Base-by-base conservation (phyloP, 2,888 invertebrate species). In the Beris morrisii region DNA sequence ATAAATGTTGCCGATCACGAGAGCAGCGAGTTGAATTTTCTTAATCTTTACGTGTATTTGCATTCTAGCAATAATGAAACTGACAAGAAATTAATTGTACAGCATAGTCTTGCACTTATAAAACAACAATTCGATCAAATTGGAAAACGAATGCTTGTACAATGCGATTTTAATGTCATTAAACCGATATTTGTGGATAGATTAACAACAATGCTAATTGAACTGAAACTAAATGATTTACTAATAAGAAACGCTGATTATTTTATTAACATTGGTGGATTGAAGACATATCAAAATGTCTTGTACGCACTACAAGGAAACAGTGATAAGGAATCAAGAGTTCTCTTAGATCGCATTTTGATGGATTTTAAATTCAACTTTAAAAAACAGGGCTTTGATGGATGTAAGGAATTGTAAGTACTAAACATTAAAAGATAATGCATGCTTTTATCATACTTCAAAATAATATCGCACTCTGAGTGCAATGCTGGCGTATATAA, bases 111-210 rank as follows among this genome's bases (percentile, higher is more conserved):
- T 2, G 9, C 45, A 12, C 13, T 58, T 5, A 31, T 58, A 3
- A n/a, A 31, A 31, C 30, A 45, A n/a, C 30, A 58, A 6, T 58
- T 58, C 28, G 44, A 58, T 15, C 5, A 4, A 13, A 45, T 58
- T 30, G 46, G 58, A 4, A 58, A 30, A 45, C 12, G 45, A 7
- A n/a, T 46, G 13, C 2, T 45, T 30, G n/a, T 50, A 11, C 28
- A 32, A 48, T 45, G 30, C 13, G 5, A 50, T 45, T 32, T 43
- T 15, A 50, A 13, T 44, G 52, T 30, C 13, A 28, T 65, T 22
- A 57, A 58, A 52, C 44, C 57, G 30, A 6, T 44, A n/a, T 58
- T 65, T 45, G 53, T 58, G 28, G 58, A 65, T 57, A 52, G n/a
- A 48, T 32, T 61, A 38, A 30, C 52, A 2, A 12, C 13, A 7